Evolutionary conservation across 2,797 vertebrate genomes (phyloP), one percentile per base, ranked within the genome.

Genomic region (Tiaroga cobitis): DNA sequence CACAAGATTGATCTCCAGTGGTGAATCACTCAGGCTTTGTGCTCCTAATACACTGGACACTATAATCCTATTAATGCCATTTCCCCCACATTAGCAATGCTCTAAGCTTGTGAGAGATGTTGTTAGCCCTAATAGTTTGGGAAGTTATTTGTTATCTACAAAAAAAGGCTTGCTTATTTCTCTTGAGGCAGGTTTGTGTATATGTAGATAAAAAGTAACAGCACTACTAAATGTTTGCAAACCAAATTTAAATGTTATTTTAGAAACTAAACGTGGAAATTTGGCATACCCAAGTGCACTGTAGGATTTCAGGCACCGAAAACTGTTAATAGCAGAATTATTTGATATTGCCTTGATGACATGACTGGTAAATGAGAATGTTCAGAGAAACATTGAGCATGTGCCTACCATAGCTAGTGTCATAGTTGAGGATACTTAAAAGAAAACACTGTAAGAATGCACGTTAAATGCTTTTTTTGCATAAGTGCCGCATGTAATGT

Each of bases 401-500:
- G 86, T 85, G 85, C 85, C 85, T 85, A 19, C 32, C 16, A n/a
- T 54, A 26, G 34, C 80, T 80, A 75, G 65, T 80, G 63, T 75
- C 26, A 63, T 46, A 72, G 79, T 13, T 41, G 37, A 82, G 49
- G 51, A 81, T 79, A 41, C 68, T 86, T 86, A 67, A 77, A 86
- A 54, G 19, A 81, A 83, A 84, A 88, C 87, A 88, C 87, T 87
- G 82, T 83, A 77, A 19, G 37, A 72, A 74, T 26, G 34, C 68
- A 39, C 2, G 26, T 80, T 84, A 54, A 87, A 80, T 80, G 43
- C 49, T 79, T 32, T 83, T 85, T 72, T 32, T 72, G 67, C 10
- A 0, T 2, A 85, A 89, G 80, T 87, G 87, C 85, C 75, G 80
- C 67, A 49, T 89, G 83, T 85, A 68, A 37, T 88, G 83, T 87